These are phyloP conservation scores for Ctenicera cuprea DNA, from an alignment of 2,888 invertebrate genomes.

Conservation along the genomic window DNA sequence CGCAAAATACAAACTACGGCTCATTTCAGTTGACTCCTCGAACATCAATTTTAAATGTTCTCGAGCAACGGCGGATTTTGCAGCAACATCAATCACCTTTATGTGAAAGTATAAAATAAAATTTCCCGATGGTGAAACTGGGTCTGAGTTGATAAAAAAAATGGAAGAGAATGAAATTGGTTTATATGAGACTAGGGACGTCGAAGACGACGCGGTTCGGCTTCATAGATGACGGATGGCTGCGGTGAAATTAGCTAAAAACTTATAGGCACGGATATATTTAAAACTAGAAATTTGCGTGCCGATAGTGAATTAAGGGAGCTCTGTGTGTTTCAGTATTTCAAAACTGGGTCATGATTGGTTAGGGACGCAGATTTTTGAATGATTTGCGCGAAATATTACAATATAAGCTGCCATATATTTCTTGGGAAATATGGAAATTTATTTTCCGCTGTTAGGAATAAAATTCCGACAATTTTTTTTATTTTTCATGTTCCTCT, in stretches of 20 bases:
- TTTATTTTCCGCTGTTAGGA: neutral
- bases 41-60: slow-evolving; percentile 7
- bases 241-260: slow-evolving; percentile 28
- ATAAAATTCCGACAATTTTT: neutral
- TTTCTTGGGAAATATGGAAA: neutral
- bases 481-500: no score
- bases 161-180: slow-evolving; percentile 20
- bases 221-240: slow-evolving; percentile 35
- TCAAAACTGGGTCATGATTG: slow-evolving; percentile 11
- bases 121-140: slow-evolving; percentile 24
- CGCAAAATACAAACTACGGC: slow-evolving; percentile 16
- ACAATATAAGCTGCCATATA: slow-evolving; percentile 5
- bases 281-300: slow-evolving; percentile 33
- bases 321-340: neutral
- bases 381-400: neutral
- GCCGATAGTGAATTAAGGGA: slow-evolving; percentile 25
- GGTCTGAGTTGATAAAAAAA: slow-evolving; percentile 13
- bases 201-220: slow-evolving; percentile 5
- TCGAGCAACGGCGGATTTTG: slow-evolving; percentile 15
- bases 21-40: slow-evolving; percentile 25
- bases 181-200: slow-evolving; percentile 24
- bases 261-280: slow-evolving; percentile 29
- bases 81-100: slow-evolving; percentile 25
- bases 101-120: slow-evolving; percentile 27
- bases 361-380: neutral